Conservation (phyloP, 1,140 invertebrate species). For the Caenorhabditis remanei region DNA sequence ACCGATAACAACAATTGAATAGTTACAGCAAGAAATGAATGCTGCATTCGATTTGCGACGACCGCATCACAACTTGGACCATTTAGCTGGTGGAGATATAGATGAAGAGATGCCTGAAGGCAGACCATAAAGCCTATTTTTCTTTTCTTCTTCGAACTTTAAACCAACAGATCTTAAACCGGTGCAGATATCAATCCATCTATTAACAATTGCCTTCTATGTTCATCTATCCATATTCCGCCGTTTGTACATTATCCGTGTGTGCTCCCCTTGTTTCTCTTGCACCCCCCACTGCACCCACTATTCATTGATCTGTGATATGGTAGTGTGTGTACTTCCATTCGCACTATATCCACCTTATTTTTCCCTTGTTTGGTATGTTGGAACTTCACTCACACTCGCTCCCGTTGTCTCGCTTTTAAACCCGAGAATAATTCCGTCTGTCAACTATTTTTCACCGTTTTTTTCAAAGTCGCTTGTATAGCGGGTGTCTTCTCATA, state of each 20-base stretch:
- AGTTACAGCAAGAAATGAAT: slow-evolving; percentile 52
- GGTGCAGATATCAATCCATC: slow-evolving; percentile 38
- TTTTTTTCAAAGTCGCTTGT: slow-evolving; percentile 36
- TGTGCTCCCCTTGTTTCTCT: background rate
- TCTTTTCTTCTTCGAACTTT: background rate
- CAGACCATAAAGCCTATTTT: background rate
- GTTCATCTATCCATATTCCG: background rate
- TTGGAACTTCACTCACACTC: background rate
- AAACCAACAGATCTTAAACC: slow-evolving; percentile 12
- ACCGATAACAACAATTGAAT: no score
- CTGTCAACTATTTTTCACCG: background rate
- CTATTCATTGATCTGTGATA: slow-evolving; percentile 31
- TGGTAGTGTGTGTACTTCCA: slow-evolving; percentile 7
- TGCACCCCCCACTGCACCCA: background rate
- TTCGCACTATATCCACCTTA: background rate
- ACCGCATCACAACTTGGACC: background rate
- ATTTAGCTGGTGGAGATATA: background rate
- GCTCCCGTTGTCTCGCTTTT: background rate
- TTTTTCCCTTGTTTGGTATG: background rate
- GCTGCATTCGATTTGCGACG: background rate
- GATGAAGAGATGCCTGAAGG: slow-evolving; percentile 44
- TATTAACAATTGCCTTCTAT: background rate
- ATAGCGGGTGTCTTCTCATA: slow-evolving; percentile 10
- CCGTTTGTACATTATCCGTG: slow-evolving; percentile 28
- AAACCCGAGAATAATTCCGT: background rate